Conservation (phyloP, 2,797 vertebrate genomes). For the Fratercula arctica region DNA sequence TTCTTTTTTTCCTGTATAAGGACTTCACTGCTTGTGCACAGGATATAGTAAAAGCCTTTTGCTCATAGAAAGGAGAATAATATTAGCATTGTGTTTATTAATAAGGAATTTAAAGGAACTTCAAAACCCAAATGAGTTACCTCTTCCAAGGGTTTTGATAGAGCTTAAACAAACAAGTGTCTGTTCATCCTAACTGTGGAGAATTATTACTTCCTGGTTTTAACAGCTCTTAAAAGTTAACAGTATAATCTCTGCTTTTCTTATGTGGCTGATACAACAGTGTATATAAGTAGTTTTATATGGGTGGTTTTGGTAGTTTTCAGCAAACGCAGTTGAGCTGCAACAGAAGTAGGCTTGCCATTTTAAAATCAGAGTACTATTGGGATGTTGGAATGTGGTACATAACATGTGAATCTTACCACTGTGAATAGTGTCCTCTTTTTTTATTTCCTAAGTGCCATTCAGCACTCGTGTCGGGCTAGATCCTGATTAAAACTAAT, state of each 20-base stretch:
- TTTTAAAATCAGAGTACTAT: not conserved
- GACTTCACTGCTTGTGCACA: not conserved
- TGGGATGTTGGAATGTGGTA: not conserved
- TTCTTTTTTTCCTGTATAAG: not conserved
- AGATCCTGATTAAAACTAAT: not conserved
- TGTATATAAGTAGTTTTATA: not conserved
- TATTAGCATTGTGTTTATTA: not conserved
- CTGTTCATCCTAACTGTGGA: not conserved
- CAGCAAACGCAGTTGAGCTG: not conserved
- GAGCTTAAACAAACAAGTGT: not conserved
- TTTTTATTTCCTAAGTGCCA: not conserved
- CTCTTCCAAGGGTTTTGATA: not conserved
- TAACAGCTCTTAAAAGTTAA: not conserved
- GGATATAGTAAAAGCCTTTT: not conserved
- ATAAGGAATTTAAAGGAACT: not conserved
- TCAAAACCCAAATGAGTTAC: not conserved
- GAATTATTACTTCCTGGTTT: not conserved
- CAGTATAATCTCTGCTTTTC: not conserved
- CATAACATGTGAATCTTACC: not conserved
- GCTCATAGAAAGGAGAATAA: not conserved
- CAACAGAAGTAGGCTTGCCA: not conserved
- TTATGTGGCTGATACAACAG: not conserved
- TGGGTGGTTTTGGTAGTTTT: not conserved
- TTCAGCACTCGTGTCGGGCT: not conserved
- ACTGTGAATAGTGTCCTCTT: not conserved